These are phyloP conservation scores for Oriolus oriolus DNA, from an alignment of 2,113 vertebrate species.

Conservation along the genomic window DNA sequence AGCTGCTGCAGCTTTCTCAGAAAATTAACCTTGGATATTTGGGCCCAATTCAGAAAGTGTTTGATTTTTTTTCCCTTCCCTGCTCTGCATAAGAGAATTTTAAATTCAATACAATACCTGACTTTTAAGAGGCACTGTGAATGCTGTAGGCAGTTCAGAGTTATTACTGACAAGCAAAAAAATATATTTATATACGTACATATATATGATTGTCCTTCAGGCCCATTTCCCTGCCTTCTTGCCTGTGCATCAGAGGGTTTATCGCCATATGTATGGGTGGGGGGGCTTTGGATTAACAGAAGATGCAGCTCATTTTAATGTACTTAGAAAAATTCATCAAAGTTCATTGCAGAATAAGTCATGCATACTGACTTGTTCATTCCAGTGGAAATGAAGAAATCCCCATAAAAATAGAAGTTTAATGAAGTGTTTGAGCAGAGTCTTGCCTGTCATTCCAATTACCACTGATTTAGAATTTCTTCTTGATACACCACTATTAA, in stretches of 20 bases:
- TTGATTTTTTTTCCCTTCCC: constrained; percentile 84
- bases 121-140: constrained; percentile 77
- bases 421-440: constrained; percentile 77
- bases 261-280: constrained; percentile 49
- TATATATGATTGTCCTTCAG: constrained; percentile 71
- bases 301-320: constrained; percentile 77
- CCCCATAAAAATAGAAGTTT: constrained; percentile 79
- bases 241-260: constrained; percentile 70
- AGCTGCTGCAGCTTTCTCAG: constrained; percentile 98
- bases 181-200: constrained; percentile 64
- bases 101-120: constrained; percentile 81
- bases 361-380: constrained; percentile 78
- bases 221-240: constrained; percentile 67
- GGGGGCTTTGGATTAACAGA: constrained; percentile 64
- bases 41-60: constrained; percentile 98
- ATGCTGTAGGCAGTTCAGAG: constrained; percentile 79
- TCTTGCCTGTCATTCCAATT: constrained; percentile 73
- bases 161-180: constrained; percentile 80
- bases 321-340: constrained; percentile 81
- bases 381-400: constrained; percentile 80
- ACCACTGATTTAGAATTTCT: constrained; percentile 68
- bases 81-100: constrained; percentile 82
- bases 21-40: constrained; percentile 99
- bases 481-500: constrained; percentile 56
- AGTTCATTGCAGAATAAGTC: constrained; percentile 79